Conservation (phyloP, 2,113 vertebrate genomes). For the Anthoscopus minutus region DNA sequence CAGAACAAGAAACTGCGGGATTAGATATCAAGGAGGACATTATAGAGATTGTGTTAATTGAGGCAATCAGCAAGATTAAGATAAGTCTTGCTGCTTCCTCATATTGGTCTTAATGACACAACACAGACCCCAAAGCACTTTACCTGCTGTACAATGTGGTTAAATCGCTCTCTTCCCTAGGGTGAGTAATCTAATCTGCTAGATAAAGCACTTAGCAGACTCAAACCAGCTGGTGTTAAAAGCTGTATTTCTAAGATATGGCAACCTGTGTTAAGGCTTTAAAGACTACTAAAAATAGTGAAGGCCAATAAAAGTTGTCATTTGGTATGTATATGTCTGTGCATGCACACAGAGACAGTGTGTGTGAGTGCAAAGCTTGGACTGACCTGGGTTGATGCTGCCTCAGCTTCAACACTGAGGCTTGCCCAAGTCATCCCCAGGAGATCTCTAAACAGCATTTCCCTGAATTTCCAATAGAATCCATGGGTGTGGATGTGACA, state of each 20-base stretch:
- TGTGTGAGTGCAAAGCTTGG: neutral
- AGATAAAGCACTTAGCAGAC: slow-evolving; percentile 43
- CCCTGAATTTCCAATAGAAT: neutral
- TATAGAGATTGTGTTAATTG: slow-evolving; percentile 28
- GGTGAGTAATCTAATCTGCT: slow-evolving; percentile 36
- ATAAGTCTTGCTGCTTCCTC: slow-evolving; percentile 30
- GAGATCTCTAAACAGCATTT: neutral
- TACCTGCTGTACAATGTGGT: slow-evolving; percentile 43
- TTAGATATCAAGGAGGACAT: slow-evolving; percentile 16
- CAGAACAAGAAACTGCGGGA: slow-evolving; percentile 27
- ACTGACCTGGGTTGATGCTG: neutral
- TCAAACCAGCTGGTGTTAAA: slow-evolving; percentile 38
- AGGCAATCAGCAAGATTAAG: slow-evolving; percentile 50
- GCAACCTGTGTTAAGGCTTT: slow-evolving; percentile 6
- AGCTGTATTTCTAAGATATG: neutral
- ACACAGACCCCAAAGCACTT: slow-evolving; percentile 35
- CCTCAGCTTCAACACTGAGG: neutral
- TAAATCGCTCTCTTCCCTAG: slow-evolving; percentile 14
- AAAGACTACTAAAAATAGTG: neutral
- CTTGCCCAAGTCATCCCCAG: neutral
- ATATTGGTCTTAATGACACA: slow-evolving; percentile 22
- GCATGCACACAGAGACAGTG: neutral
- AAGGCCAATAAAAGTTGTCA: neutral
- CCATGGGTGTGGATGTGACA: neutral
- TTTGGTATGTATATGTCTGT: neutral